Evolutionary conservation across 1,140 invertebrate species (phyloP), one percentile per base, ranked within the genome.

Genomic region (Drosophila rufa): DNA sequence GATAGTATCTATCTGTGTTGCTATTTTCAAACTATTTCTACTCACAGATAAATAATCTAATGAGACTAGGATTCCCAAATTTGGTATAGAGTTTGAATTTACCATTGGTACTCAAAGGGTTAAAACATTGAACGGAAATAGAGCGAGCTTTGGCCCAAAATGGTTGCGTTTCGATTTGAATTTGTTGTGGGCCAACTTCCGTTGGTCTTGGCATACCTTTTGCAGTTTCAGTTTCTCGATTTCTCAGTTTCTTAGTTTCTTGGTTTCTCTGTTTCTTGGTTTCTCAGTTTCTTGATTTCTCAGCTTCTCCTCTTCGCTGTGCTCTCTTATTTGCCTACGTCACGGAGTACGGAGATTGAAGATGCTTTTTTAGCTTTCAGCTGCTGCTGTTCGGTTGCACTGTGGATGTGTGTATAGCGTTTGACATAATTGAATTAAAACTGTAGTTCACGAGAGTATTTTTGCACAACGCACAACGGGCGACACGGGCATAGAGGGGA

Each of bases 361-460:
- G 65, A 59, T 59, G 47, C 45, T 60, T 73, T 27, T 69, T 42
- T 57, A 30, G 48, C 19, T 57, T 58, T 73, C 46, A 36, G 45
- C 36, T 60, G 33, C 48, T 66, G 73, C 46, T 45, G 38, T 36
- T 56, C n/a, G 38, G 47, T 78, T 59, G 56, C 71, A 68, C 64
- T 78, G 56, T 78, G 43, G 22, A 43, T 76, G 43, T 78, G 70
- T 65, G 56, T 60, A 77, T 68, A 66, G 56, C 56, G 38, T 59
- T 78, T 78, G 64, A 48, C 75, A 78, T 78, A 79, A 79, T 79
- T 79, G 76, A 79, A 79, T 79, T 79, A 79, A 79, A 79, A 78
- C 76, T 73, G 69, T 73, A 79, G 66, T 71, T 79, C 60, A 56
- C 74, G 22, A 53, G 45, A 71, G 69, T 59, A 70, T 77, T 55